These are phyloP conservation scores for Schlechtendalia chinensis DNA, from an alignment of 1,140 invertebrate genomes.

Conservation along the genomic window DNA sequence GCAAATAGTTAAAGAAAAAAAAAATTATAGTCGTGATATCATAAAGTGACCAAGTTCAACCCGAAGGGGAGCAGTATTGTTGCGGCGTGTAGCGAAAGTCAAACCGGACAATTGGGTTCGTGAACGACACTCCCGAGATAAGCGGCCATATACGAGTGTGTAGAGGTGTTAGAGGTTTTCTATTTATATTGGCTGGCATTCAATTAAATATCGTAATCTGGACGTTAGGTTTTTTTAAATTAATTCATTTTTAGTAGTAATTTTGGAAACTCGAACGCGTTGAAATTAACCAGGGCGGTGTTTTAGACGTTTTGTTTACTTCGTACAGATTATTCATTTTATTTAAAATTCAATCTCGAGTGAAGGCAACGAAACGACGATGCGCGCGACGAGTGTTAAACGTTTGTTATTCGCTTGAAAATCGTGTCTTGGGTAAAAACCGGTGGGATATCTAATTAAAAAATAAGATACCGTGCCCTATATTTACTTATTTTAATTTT, in stretches of 20 bases:
- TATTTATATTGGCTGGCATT: not conserved
- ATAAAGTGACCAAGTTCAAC: constrained; percentile 11
- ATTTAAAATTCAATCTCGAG: too few species aligned
- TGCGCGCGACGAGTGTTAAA: too few species aligned
- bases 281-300: too few species aligned
- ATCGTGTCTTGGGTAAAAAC: not conserved
- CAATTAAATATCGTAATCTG: constrained; percentile 18
- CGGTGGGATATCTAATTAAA: not conserved
- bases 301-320: too few species aligned
- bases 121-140: constrained; percentile 18
- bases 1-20: not conserved
- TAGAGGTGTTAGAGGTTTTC: constrained; percentile 11
- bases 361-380: too few species aligned
- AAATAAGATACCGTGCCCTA: not conserved
- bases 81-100: not conserved
- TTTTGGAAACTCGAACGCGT: not conserved
- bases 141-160: not conserved
- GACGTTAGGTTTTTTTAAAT: not conserved
- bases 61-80: constrained; percentile 7
- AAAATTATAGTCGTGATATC: constrained; percentile 20
- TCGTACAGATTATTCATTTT: too few species aligned
- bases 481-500: not conserved
- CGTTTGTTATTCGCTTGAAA: not conserved
- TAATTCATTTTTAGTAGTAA: constrained; percentile 5
- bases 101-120: constrained; percentile 42